Evolutionary conservation across 1,140 invertebrate species (phyloP).

Genomic region (Ylistrum balloti): DNA sequence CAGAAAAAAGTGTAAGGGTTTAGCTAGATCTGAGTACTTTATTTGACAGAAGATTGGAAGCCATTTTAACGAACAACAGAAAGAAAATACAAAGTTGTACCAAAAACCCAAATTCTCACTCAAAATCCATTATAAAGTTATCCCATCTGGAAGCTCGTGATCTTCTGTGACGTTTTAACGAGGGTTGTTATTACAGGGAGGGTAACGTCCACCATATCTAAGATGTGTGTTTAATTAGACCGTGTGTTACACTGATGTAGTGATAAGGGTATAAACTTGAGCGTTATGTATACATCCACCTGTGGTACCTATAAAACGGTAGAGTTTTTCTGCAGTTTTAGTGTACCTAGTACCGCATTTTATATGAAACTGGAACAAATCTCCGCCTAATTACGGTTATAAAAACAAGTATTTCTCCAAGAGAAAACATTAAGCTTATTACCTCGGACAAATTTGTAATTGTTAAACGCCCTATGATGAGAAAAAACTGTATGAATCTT

Average conservation of each 20-base stretch:
- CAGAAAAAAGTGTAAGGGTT: no score
- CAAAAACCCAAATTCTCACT: no score
- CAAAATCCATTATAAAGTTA: no score
- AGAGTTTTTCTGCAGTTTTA: background rate
- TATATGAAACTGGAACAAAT: background rate
- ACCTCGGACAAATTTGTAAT: background rate
- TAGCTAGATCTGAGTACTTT: no score
- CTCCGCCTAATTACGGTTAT: slow-evolving; percentile 10
- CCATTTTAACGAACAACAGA: no score
- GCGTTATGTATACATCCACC: background rate
- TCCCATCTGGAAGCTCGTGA: no score
- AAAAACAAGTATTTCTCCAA: slow-evolving; percentile 10
- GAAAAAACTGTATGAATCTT: background rate
- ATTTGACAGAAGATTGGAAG: no score
- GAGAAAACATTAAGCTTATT: slow-evolving; percentile 10
- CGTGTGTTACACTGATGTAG: background rate
- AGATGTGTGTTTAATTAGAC: background rate
- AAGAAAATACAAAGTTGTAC: no score
- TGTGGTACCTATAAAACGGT: background rate
- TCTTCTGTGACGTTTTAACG: no score
- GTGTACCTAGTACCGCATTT: background rate
- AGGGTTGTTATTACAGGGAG: background rate
- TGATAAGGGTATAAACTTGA: background rate
- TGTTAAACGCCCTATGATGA: background rate
- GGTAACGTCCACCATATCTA: background rate